These are phyloP conservation scores for Gonatopus flavifemur DNA, from an alignment of 1,140 invertebrate genomes.

Conservation along the genomic window DNA sequence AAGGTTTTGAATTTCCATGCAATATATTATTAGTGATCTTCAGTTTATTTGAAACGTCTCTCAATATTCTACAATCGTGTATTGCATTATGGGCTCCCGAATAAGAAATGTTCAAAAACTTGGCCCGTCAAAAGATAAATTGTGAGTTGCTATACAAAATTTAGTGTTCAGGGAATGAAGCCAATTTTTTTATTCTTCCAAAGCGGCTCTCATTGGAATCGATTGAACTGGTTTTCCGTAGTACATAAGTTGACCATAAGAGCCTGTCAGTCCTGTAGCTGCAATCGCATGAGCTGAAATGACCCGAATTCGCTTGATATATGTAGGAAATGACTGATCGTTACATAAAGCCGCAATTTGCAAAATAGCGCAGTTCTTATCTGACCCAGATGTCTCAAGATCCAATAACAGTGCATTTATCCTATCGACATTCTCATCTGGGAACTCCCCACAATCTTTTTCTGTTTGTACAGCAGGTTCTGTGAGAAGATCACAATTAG, in stretches of 20 bases:
- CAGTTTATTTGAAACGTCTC: background rate
- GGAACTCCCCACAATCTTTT: no score
- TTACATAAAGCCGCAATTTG: slow-evolving; percentile 4
- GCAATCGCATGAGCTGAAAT: background rate
- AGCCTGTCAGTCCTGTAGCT: background rate
- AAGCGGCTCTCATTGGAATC: no score
- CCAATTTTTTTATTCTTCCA: background rate
- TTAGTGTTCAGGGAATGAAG: background rate
- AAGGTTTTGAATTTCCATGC: no score
- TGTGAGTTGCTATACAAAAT: background rate
- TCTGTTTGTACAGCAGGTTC: background rate
- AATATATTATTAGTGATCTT: no score
- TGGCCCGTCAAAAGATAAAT: background rate
- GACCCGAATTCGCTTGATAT: background rate
- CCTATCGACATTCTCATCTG: background rate
- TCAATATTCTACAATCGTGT: background rate
- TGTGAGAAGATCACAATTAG: slow-evolving; percentile 1
- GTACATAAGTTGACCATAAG: background rate
- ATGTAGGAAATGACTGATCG: background rate
- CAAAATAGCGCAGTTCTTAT: background rate
- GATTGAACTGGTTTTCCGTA: background rate
- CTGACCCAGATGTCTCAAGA: slow-evolving; percentile 1
- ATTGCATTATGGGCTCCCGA: background rate
- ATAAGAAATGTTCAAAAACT: background rate
- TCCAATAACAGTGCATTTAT: background rate